phyloP scores from a whole-genome alignment of 2,888 invertebrate genomes.

The Anorthoa munda region DNA sequence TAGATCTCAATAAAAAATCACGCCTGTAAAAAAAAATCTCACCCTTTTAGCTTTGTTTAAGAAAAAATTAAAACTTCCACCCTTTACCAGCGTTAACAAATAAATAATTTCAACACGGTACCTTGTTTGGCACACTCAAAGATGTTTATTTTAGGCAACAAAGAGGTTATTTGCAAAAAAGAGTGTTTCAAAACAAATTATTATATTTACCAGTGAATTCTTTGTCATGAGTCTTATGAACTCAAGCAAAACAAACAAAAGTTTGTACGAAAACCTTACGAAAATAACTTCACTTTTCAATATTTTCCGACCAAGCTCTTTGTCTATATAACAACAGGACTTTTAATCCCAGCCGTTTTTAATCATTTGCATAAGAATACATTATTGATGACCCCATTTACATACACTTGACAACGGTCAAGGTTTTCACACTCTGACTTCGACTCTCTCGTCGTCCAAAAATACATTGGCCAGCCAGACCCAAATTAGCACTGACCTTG shows the following conservation, averaged over 20 bases:
- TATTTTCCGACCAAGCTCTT: too few relatives aligned
- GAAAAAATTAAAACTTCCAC: neutral
- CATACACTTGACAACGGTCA: neutral
- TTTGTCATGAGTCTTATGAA: too few relatives aligned
- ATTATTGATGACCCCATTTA: neutral
- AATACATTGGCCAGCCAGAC: slow-evolving; percentile 6
- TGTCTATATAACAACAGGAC: too few relatives aligned
- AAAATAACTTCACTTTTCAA: neutral
- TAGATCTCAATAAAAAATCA: neutral
- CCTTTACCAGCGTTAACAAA: neutral
- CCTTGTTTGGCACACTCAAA: too few relatives aligned
- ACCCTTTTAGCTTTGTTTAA: slow-evolving; percentile 10
- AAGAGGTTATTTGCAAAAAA: neutral
- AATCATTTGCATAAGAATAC: neutral
- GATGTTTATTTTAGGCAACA: neutral
- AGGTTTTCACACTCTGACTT: neutral
- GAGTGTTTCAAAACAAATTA: too few relatives aligned
- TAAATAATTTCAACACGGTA: neutral
- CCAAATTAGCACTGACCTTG: slow-evolving; percentile 80
- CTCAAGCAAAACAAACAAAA: too few relatives aligned
- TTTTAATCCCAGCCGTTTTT: too few relatives aligned
- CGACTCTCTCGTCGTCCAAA: neutral
- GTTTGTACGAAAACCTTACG: neutral
- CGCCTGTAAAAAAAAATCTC: slow-evolving; percentile 1
- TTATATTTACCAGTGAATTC: too few relatives aligned